Evolutionary conservation across 2,888 invertebrate species (phyloP), one percentile per base, ranked within the genome.

Genomic region (Aphodius granarius): DNA sequence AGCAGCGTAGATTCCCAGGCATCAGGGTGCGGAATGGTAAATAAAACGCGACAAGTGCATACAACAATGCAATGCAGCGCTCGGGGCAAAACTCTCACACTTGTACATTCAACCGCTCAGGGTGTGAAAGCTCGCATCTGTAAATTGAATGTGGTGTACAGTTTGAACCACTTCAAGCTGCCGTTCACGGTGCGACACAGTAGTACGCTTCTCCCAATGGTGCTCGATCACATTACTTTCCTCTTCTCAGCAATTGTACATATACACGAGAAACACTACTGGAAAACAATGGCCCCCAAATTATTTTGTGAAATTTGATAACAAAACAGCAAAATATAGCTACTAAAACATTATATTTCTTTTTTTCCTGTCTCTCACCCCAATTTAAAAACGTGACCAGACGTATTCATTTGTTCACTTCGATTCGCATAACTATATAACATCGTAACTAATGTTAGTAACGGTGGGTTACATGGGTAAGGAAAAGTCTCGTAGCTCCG

Each of bases 61-160:
- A 78, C 78, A 78, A 79, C 80, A 81, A 80, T 81, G 81, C 82
- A 82, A 79, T 82, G 80, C 77, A 80, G 70, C 75, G 81, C 82
- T 78, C 73, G 72, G 71, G 79, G 81, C 81, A 72, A 80, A 80
- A 81, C 82, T 82, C 81, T 80, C 81, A 81, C 82, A 80, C 80
- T 80, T 79, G 78, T 79, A 80, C 73, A 73, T 68, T 66, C 23
- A 62, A 20, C 6, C 23, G 76, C 77, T 75, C 73, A 75, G 79
- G 78, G 78, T 82, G 82, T 78, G 82, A 82, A 82, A 78, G 76
- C 77, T 75, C 77, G 78, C 81, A 81, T 82, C 81, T 81, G 81
- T 71, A 78, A 79, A 80, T 77, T 78, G 76, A 79, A 77, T 75
- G 73, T 64, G 70, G 75, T 66, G 76, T 74, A 74, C 73, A 73